Evolutionary conservation across 1,140 invertebrate genomes (phyloP), one percentile per base, ranked within the genome.

Genomic region (Drosophila jambulina): DNA sequence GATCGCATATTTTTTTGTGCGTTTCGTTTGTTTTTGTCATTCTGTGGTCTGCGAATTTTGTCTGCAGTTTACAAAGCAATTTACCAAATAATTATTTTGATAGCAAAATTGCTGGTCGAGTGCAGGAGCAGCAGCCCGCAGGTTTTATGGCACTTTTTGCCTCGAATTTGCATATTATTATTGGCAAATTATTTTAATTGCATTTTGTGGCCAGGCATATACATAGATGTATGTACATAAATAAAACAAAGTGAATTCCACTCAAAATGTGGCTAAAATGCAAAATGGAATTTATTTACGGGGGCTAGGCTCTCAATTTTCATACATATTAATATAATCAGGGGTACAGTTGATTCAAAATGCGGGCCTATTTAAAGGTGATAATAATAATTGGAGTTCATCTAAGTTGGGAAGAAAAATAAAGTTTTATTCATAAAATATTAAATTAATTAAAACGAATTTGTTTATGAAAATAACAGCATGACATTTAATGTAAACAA

Each of bases 71-170:
- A 63, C 71, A 77, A 83, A 63, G 64, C 82, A 75, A 85, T 86
- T 85, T 82, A 75, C 61, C 64, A 72, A 86, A 87, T 82, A 86
- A 86, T 86, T 82, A 86, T 87, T 79, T 71, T 67, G 70, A 82
- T 79, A 87, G 56, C 46, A 68, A 75, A 72, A 63, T 85, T 65
- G 40, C 63, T 65, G 60, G 62, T 65, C 42, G 25, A 49, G 42
- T 68, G 23, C 61, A 67, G 25, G 23, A 23, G 45, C 34, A 23
- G 45, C 34, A 15, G 21, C 38, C 46, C 34, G 38, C 67, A 46
- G 57, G 59, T 74, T 77, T 72, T 64, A 78, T 65, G 42, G 45
- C 74, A 69, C 38, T 76, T 84, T 80, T 49, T 56, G 48, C 43
- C 43, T 40, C 40, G 7, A 45, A 85, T 85, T 79, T 82, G 62